Evolutionary conservation across 2,888 invertebrate genomes (phyloP).

Genomic region (Chorisops tibialis): DNA sequence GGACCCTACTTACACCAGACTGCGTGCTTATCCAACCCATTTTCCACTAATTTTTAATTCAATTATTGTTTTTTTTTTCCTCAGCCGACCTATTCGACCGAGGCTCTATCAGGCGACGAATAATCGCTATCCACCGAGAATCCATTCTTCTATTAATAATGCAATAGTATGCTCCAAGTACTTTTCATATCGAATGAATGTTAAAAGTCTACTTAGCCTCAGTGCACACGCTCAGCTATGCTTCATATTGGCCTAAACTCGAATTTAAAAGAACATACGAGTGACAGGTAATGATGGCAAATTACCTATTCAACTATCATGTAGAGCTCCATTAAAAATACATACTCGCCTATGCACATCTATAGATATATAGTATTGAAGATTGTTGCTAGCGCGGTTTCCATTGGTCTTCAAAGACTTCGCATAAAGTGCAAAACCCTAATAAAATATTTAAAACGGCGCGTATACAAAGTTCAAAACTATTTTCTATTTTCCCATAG

Average conservation of each 20-base stretch:
- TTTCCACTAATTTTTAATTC: slow-evolving; percentile 20
- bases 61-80: slow-evolving; percentile 1
- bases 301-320: slow-evolving; percentile 3
- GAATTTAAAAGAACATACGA: neutral
- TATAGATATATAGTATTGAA: too few species aligned
- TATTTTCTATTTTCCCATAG: too few species aligned
- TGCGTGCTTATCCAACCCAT: neutral
- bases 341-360: too few species aligned
- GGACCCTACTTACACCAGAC: too few species aligned
- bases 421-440: too few species aligned
- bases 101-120: neutral
- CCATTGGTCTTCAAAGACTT: too few species aligned
- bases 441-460: too few species aligned
- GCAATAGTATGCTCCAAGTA: slow-evolving; percentile 13
- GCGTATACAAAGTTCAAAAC: too few species aligned
- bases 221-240: neutral
- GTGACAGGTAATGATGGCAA: slow-evolving; percentile 15
- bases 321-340: too few species aligned
- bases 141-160: slow-evolving; percentile 17
- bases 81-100: neutral
- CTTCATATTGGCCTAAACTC: neutral
- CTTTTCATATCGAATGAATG: slow-evolving; percentile 22
- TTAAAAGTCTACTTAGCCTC: slow-evolving; percentile 10
- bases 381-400: too few species aligned
- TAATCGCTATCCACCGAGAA: neutral